Percentiles rank a stretch among this genome's conserved stretches.
These are phyloP conservation scores for Callyntrura guangdongensis DNA, from an alignment of 2,888 invertebrate species.

Conservation along the genomic window DNA sequence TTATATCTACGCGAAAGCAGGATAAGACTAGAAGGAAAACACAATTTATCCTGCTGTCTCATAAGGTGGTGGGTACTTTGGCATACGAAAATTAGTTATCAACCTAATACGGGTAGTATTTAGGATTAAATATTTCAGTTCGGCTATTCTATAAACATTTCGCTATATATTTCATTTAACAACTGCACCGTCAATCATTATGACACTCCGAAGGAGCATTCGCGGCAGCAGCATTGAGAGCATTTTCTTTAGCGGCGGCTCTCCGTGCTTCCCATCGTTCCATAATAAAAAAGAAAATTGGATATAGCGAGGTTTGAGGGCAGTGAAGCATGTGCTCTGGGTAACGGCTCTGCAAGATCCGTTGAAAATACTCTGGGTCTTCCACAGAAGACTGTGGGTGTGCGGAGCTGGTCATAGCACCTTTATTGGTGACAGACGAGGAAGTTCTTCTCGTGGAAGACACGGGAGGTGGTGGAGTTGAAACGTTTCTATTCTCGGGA, in stretches of 20 bases:
- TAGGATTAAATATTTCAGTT: neutral
- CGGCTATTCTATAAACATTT: too few relatives aligned
- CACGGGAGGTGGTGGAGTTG: neutral
- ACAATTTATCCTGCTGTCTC: conserved; percentile 26
- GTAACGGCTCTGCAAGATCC: conserved; percentile 59
- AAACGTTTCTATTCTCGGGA: neutral
- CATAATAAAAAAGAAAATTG: conserved; percentile 66
- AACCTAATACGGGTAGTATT: neutral
- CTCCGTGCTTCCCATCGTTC: conserved; percentile 63
- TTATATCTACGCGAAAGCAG: neutral
- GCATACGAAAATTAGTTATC: conserved; percentile 7
- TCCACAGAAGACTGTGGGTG: conserved; percentile 50
- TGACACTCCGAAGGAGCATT: conserved; percentile 12
- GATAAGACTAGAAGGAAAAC: conserved; percentile 46
- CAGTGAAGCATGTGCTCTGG: conserved; percentile 71
- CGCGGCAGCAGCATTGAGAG: neutral
- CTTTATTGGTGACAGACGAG: neutral
- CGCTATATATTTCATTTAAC: too few relatives aligned
- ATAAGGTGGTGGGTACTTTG: conserved; percentile 35
- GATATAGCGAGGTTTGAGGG: conserved; percentile 68
- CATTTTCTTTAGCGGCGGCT: conserved; percentile 55
- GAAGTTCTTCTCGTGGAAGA: neutral
- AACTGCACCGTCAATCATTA: conserved; percentile 5
- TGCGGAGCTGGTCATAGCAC: neutral
- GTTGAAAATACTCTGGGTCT: conserved; percentile 67